These are phyloP conservation scores for Glaucidium brasilianum DNA, from an alignment of 2,113 vertebrate genomes.

Conservation along the genomic window DNA sequence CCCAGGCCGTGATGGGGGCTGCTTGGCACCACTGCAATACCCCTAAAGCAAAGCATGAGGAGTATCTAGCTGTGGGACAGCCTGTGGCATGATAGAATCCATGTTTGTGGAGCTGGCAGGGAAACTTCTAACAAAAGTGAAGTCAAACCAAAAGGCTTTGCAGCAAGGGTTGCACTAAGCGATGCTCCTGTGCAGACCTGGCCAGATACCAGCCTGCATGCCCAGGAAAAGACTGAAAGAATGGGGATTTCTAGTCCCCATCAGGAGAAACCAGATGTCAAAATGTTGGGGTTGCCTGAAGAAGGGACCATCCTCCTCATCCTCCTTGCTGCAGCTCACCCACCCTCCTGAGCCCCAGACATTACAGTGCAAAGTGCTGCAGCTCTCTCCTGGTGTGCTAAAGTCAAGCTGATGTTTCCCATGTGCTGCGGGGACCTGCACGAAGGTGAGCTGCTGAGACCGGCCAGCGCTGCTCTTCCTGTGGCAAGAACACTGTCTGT, in stretches of 20 bases:
- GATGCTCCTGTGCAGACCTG: neutral
- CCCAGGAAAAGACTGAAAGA: neutral
- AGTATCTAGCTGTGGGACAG: neutral
- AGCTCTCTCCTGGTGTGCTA: neutral
- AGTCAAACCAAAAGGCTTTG: neutral
- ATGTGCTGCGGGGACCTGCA: neutral
- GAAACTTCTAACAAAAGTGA: neutral
- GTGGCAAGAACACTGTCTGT: neutral
- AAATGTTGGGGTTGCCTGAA: neutral
- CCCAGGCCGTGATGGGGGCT: rapidly evolving
- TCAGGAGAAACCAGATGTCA: neutral
- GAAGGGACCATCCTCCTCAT: neutral
- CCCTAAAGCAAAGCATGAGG: neutral
- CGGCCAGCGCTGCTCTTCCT: neutral
- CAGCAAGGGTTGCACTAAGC: rapidly evolving
- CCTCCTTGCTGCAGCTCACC: neutral
- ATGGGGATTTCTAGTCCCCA: neutral
- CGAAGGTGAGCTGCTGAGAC: neutral
- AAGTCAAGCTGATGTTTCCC: neutral
- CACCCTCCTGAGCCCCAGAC: neutral
- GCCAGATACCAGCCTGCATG: neutral
- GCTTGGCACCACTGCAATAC: neutral
- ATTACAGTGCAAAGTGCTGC: rapidly evolving
- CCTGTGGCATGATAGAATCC: neutral
- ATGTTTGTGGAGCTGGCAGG: neutral